phyloP scores from a whole-genome alignment of 2,888 invertebrate genomes.

The Tortrix viridana region DNA sequence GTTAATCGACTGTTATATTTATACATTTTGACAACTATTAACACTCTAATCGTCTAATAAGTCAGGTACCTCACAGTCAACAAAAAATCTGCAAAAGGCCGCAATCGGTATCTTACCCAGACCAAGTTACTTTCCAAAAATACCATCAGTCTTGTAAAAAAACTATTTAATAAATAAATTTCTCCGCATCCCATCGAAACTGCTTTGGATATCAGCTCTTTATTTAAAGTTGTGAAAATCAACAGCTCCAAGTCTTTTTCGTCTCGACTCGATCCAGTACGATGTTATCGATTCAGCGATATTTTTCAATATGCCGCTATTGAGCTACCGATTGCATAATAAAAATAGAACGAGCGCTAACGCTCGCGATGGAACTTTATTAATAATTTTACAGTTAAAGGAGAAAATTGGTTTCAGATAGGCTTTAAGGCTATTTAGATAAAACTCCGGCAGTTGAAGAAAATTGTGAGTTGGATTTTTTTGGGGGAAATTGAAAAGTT shows the following conservation, averaged over 20 bases:
- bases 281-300: conserved; percentile 21
- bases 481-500: too few species aligned
- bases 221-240: background rate
- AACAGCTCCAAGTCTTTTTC: conserved; percentile 11
- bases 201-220: too few species aligned
- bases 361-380: background rate
- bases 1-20: too few species aligned
- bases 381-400: conserved; percentile 12
- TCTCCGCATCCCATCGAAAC: too few species aligned
- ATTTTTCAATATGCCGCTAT: conserved; percentile 27
- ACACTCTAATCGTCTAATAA: too few species aligned
- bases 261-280: conserved; percentile 11
- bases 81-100: too few species aligned
- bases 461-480: background rate
- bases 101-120: too few species aligned
- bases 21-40: too few species aligned
- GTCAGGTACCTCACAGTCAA: too few species aligned
- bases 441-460: background rate
- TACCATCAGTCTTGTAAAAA: too few species aligned
- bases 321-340: conserved; percentile 11
- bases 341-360: conserved; percentile 10
- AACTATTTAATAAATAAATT: too few species aligned
- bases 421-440: conserved; percentile 1
- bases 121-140: too few species aligned
- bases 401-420: conserved; percentile 1